Base-by-base conservation (phyloP, 2,113 vertebrate species). In the Carassius gibelio region DNA sequence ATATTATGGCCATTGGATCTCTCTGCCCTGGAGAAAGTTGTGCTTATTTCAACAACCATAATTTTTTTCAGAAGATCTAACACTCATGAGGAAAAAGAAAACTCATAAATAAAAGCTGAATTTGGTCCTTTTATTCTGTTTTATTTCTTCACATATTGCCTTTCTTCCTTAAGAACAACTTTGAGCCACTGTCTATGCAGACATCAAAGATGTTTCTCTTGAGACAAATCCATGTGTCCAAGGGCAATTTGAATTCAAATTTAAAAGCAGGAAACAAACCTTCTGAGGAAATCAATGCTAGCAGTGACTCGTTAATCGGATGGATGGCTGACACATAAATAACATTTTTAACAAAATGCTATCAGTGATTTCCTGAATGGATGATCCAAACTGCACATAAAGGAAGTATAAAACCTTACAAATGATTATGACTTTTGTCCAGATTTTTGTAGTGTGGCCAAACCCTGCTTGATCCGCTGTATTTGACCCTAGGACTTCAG, bases 401-500 rank as follows among this genome's bases (percentile, higher is more conserved):
- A 45, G 45, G 23, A n/a, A 48, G 3, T 48, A 4, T 38, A 75
- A n/a, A 36, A 59, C 14, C 6, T 78, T 59, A n/a, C 57, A 62
- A 6, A 42, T 42, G 4, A 42, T 61, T 19, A 79, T 38, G 55
- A 59, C 11, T 42, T 77, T 62, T 62, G 57, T 59, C n/a, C 23
- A 48, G 3, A 26, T 62, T 45, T 21, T 21, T 61, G 14, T 36
- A 11, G n/a, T 61, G 19, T 76, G 34, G 48, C 23, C n/a, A 19
- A 61, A 81, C 69, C 34, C 34, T 72, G 68, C 66, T 64, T 52
- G 45, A 42, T 68, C 15, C 42, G 23, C 19, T 52, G 50, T 42
- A 36, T 71, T 81, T 61, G 17, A 82, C 80, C 48, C 26, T 23
- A 82, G 23, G 61, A 71, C 62, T 81, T 66, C 23, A 26, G 34